These are phyloP conservation scores for Argynnis bischoffii DNA, from an alignment of 2,888 invertebrate genomes.

Conservation along the genomic window DNA sequence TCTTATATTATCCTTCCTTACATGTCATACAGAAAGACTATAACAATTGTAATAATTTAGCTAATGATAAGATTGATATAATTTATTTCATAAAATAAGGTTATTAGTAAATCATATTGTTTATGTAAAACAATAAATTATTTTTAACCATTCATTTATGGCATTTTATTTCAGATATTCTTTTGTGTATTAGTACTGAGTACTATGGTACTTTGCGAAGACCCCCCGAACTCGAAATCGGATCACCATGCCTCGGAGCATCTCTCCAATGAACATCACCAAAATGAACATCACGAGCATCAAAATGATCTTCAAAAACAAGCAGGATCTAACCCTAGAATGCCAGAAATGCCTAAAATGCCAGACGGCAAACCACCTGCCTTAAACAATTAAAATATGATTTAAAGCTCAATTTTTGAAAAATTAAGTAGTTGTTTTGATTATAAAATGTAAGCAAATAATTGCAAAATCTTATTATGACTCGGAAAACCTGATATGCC, in stretches of 20 bases:
- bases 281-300: conserved; percentile 5
- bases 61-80: no score
- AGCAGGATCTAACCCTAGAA: conserved; percentile 21
- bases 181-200: conserved; percentile 61
- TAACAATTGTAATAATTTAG: no score
- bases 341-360: conserved; percentile 29
- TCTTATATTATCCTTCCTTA: neutral
- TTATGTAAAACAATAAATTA: no score
- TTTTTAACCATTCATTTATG: neutral
- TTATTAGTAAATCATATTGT: no score
- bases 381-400: conserved; percentile 11
- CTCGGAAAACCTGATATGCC: neutral
- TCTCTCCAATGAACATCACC: conserved; percentile 17
- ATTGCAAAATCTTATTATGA: neutral
- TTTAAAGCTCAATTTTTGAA: neutral
- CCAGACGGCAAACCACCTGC: conserved; percentile 26
- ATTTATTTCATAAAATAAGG: no score
- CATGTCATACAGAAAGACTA: no score
- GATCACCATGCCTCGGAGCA: conserved; percentile 11
- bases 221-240: conserved; percentile 23
- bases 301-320: conserved; percentile 28
- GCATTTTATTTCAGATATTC: conserved; percentile 49
- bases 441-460: neutral
- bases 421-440: neutral
- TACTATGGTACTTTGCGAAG: conserved; percentile 46